Percentiles rank a stretch among this genome's conserved stretches.
Conservation (phyloP, 2,797 vertebrate species). For the Aselliscus stoliczkanus region DNA sequence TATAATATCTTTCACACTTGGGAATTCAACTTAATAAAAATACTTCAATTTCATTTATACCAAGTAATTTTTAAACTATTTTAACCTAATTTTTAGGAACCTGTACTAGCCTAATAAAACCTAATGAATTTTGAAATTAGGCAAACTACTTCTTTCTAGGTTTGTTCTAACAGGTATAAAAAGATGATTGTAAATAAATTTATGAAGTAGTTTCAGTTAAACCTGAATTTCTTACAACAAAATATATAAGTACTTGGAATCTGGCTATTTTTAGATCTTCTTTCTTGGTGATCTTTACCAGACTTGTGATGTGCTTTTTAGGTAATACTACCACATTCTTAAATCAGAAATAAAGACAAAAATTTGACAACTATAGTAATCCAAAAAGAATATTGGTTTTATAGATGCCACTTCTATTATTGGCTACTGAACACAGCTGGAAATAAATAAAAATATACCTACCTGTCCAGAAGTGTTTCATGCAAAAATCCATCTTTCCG, state of each 20-base stretch:
- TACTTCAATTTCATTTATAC: background rate
- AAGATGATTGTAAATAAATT: background rate
- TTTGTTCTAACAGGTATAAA: background rate
- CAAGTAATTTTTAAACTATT: background rate
- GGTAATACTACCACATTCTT: background rate
- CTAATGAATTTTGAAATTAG: background rate
- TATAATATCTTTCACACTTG: background rate
- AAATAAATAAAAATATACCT: slow-evolving; percentile 29
- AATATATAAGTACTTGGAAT: background rate
- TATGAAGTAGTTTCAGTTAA: background rate
- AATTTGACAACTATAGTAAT: background rate
- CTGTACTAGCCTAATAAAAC: background rate
- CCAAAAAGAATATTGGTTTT: background rate
- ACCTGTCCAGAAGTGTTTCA: slow-evolving; percentile 95
- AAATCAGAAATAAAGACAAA: slow-evolving; percentile 3
- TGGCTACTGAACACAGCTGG: background rate
- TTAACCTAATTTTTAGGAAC: background rate
- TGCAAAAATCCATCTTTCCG: slow-evolving; percentile 94
- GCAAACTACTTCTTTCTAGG: background rate
- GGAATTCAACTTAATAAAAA: background rate
- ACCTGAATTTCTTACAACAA: slow-evolving; percentile 18
- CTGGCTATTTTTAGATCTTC: background rate
- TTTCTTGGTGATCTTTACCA: background rate
- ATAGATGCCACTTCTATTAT: background rate
- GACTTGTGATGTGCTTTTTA: background rate